A percentile compares a stretch with the other conserved stretches of the same genome.
Conservation (phyloP, 2,888 invertebrate genomes). For the Phyto melanocephala region DNA sequence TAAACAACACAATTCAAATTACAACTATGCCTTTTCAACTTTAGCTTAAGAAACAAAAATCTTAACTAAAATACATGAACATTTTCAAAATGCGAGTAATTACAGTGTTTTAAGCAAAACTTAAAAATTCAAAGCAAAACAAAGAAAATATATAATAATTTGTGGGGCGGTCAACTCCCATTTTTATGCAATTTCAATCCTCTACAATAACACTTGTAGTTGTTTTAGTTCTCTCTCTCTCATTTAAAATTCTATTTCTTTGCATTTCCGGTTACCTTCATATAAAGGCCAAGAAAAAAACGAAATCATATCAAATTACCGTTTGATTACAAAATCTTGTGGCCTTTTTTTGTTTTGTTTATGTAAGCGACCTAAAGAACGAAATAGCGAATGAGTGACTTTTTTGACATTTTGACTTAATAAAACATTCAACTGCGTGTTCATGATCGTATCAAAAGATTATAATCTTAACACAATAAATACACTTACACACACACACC, state of each 20-base stretch:
- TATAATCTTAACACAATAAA: conserved; percentile 52
- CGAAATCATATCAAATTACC: conserved; percentile 59
- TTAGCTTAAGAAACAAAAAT: conserved; percentile 17
- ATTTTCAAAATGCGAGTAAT: conserved; percentile 45
- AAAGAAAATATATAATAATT: background rate
- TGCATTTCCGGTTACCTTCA: conserved; percentile 52
- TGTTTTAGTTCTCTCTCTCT: background rate
- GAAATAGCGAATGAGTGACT: conserved; percentile 34
- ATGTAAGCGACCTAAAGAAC: background rate
- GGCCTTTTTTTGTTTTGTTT: conserved; percentile 42
- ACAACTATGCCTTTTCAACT: conserved; percentile 44
- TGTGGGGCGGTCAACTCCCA: conserved; percentile 45
- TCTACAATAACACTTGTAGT: too few relatives aligned
- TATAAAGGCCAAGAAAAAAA: background rate
- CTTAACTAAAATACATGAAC: conserved; percentile 15
- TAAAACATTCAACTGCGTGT: conserved; percentile 41
- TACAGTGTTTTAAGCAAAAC: conserved; percentile 43
- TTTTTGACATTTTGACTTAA: conserved; percentile 63
- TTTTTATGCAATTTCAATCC: conserved; percentile 3
- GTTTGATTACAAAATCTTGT: conserved; percentile 40
- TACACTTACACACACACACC: background rate
- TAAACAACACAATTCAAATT: conserved; percentile 49
- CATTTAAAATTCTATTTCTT: background rate
- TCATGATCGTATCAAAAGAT: conserved; percentile 55
- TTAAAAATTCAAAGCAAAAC: background rate